Evolutionary conservation across 2,113 vertebrate genomes (phyloP).

Genomic region (Pterocles gutturalis): DNA sequence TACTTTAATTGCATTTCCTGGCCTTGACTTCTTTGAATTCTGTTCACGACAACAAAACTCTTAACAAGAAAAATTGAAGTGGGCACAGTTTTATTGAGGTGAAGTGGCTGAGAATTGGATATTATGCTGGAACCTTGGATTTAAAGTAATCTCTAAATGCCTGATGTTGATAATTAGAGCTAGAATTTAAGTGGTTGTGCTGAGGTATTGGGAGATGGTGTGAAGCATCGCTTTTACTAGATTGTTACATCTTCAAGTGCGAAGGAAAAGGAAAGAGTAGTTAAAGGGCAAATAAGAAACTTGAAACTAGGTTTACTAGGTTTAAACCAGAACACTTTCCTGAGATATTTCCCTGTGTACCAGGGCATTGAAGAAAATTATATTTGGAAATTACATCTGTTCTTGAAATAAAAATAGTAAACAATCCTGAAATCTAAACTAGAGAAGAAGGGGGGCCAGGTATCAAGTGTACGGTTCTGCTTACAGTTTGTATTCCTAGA

Average conservation of each 20-base stretch:
- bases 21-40: background rate
- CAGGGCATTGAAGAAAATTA: background rate
- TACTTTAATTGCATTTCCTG: background rate
- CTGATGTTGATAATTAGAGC: background rate
- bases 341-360: background rate
- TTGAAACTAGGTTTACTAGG: background rate
- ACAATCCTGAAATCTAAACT: background rate
- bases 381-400: background rate
- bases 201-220: background rate
- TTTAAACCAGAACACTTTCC: background rate
- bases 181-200: background rate
- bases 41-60: background rate
- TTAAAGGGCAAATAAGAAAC: background rate
- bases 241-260: background rate
- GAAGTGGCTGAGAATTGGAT: background rate
- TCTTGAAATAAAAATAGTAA: conserved; percentile 13
- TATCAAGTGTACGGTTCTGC: background rate
- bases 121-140: background rate
- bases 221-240: background rate
- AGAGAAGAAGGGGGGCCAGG: background rate
- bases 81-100: background rate
- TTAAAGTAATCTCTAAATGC: background rate
- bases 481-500: background rate
- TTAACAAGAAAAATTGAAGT: background rate
- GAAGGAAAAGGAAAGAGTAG: background rate